phyloP scores from a whole-genome alignment of 2,888 invertebrate genomes.

The Charanyca ferruginea region DNA sequence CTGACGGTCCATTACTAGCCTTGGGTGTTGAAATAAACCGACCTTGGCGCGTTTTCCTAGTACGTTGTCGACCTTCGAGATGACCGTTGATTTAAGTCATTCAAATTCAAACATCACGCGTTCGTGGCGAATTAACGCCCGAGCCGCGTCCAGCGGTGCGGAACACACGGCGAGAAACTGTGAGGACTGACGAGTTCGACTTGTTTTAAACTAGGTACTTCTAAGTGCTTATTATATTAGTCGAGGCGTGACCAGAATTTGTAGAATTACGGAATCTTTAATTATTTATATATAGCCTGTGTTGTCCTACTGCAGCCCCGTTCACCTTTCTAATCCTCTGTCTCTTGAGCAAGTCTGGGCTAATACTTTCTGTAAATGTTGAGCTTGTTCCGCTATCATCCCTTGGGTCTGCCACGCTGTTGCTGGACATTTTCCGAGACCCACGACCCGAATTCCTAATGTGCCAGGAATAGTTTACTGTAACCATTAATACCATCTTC shows the following conservation, averaged over 20 bases:
- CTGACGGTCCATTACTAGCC: conserved; percentile 50
- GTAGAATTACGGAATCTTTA: not conserved
- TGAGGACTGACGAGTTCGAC: conserved; percentile 16
- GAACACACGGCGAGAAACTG: conserved; percentile 29
- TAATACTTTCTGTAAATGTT: no score
- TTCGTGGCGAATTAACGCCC: conserved; percentile 26
- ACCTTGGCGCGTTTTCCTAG: conserved; percentile 72
- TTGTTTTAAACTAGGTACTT: conserved; percentile 36
- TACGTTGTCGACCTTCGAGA: conserved; percentile 69
- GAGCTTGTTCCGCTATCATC: no score
- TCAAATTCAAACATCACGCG: conserved; percentile 33
- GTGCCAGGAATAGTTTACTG: conserved; percentile 14
- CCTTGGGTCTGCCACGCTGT: no score
- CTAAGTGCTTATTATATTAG: conserved; percentile 29
- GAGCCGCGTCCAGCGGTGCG: conserved; percentile 24
- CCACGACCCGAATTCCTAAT: not conserved
- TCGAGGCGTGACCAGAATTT: conserved; percentile 21
- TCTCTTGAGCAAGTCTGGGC: no score
- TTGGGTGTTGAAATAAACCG: conserved; percentile 62
- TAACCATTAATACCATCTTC: not conserved
- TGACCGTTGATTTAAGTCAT: conserved; percentile 59
- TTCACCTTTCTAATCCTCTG: no score
- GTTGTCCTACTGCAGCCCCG: no score
- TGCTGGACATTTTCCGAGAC: no score
- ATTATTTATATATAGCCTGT: no score